Conservation (phyloP, 1,140 invertebrate species). For the Sitodiplosis mosellana region DNA sequence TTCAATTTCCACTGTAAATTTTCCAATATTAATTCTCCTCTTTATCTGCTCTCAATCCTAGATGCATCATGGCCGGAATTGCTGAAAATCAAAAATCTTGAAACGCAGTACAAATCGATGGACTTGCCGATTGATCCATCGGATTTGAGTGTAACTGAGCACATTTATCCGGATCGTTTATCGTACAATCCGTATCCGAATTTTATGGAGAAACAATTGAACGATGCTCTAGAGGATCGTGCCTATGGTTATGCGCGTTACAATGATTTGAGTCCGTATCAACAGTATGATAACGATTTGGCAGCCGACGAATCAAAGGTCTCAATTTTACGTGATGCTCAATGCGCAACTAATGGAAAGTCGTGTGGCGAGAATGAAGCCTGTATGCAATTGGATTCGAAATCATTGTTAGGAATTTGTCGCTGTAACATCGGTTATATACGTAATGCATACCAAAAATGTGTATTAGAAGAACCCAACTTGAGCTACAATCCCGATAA, state of each 20-base stretch:
- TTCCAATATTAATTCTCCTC: no score
- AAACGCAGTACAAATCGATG: no score
- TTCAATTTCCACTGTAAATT: no score
- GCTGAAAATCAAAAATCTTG: conserved; percentile 13
- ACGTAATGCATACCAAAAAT: conserved; percentile 30
- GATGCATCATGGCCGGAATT: conserved; percentile 33
- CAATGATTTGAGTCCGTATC: background rate
- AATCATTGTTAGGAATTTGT: conserved; percentile 42
- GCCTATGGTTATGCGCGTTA: background rate
- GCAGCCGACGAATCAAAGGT: background rate
- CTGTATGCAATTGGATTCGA: conserved; percentile 35
- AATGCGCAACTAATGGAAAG: conserved; percentile 23
- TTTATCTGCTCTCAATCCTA: background rate
- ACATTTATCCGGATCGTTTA: background rate
- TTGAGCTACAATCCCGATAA: background rate
- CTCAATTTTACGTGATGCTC: conserved; percentile 10
- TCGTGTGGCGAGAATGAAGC: conserved; percentile 43
- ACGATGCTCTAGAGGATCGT: background rate
- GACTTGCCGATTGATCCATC: no score
- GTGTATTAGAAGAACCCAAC: conserved; percentile 9
- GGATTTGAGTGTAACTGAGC: conserved; percentile 1
- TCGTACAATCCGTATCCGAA: background rate
- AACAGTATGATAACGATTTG: background rate
- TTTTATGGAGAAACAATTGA: background rate
- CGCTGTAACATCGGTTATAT: conserved; percentile 39